Evolutionary conservation across 2,113 vertebrate genomes (phyloP).

Genomic region (Agapornis roseicollis): DNA sequence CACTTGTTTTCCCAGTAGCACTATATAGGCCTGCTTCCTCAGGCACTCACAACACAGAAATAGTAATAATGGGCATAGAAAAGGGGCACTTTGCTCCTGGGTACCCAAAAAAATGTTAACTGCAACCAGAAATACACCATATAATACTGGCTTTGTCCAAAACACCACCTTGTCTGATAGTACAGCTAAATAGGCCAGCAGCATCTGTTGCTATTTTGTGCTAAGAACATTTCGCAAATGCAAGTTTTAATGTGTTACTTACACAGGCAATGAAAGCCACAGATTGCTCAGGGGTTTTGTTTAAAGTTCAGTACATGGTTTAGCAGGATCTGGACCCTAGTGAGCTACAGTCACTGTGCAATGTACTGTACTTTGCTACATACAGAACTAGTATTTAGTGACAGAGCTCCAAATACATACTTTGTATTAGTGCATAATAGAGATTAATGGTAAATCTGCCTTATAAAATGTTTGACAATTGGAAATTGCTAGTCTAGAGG

Average conservation of each 20-base stretch:
- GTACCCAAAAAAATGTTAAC: neutral
- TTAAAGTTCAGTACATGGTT: neutral
- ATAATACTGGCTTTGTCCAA: neutral
- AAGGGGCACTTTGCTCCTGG: neutral
- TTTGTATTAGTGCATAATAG: neutral
- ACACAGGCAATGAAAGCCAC: neutral
- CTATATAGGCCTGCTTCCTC: neutral
- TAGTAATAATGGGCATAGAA: neutral
- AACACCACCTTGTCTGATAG: neutral
- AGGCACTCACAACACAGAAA: neutral
- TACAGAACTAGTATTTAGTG: neutral
- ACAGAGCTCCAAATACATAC: neutral
- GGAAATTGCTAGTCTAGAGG: conserved; percentile 19
- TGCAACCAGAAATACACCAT: neutral
- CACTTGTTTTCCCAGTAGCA: neutral
- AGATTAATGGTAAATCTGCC: neutral
- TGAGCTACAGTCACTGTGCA: neutral
- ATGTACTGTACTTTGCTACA: neutral
- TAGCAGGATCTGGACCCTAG: neutral
- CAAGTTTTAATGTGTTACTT: neutral
- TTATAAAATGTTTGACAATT: neutral
- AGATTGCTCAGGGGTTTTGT: neutral
- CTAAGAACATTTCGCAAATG: neutral
- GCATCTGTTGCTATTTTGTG: neutral
- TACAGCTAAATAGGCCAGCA: neutral